Evolutionary conservation across 2,113 vertebrate species (phyloP), one percentile per base, ranked within the genome.

Genomic region (Alexandromys fortis): DNA sequence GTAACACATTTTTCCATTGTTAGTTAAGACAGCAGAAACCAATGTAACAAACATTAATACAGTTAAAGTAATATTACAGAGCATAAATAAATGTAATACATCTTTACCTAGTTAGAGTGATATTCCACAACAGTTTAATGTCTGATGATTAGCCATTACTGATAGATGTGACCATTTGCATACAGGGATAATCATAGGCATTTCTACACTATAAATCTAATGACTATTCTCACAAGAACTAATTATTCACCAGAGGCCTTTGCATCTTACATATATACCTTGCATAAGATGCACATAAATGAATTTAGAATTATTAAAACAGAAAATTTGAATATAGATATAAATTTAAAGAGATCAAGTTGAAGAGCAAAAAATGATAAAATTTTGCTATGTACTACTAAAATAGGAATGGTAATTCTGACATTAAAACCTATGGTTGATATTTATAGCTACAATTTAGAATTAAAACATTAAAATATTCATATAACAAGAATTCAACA

Each of bases 391-490:
- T 30, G 0, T 30, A 90, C 28, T 73, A 78, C 88, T 85, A 88
- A 93, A 91, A 86, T 89, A 96, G 13, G 3, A 76, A 76, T 61
- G 28, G 12, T 9, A 75, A 77, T 86, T 92, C 38, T 86, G 70
- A 52, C 24, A n/a, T 73, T 94, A 77, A 92, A 89, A 89, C 85
- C 77, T 58, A 91, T 85, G 82, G 72, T 21, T 2, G 67, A 13
- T 77, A 45, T 67, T 92, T 79, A 70, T 8, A 82, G 22, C 42
- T 30, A 30, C 1, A 82, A 1, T 38, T 92, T 10, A 58, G n/a
- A 81, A 95, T 45, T 95, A 86, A 86, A 63, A 73, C 24, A 63
- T 92, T 90, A 92, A 94, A 81, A 88, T 78, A 55, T 76, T 75
- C 49, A 22, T 22, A 61, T n/a, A 67, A 78, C 12, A 49, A 78